These are phyloP conservation scores for Anoplolepis gracilipes DNA, from an alignment of 1,140 invertebrate species.

Conservation along the genomic window DNA sequence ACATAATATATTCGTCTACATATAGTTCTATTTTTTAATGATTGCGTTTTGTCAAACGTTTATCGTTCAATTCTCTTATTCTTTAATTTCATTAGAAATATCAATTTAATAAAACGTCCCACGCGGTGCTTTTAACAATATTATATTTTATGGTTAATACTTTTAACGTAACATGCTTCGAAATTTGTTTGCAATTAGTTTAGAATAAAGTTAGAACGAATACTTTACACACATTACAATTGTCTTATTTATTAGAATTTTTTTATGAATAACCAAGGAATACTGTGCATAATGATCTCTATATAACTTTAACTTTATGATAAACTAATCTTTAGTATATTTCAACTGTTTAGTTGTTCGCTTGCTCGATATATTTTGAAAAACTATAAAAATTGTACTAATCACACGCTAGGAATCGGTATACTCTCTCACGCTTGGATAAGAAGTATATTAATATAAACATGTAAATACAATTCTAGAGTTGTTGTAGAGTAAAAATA, in stretches of 20 bases:
- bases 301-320: slow-evolving; percentile 40
- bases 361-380: slow-evolving; percentile 47
- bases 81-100: slow-evolving; percentile 19
- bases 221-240: slow-evolving; percentile 8
- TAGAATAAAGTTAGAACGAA: slow-evolving; percentile 41
- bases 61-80: slow-evolving; percentile 14
- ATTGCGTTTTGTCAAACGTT: slow-evolving; percentile 4
- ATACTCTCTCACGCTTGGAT: slow-evolving; percentile 10
- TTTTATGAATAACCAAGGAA: slow-evolving; percentile 43
- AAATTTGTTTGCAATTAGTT: slow-evolving; percentile 40
- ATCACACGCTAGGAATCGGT: slow-evolving; percentile 31
- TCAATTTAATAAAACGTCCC: slow-evolving; percentile 25
- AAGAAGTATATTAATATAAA: slow-evolving; percentile 33
- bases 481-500: slow-evolving; percentile 44
- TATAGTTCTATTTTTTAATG: slow-evolving; percentile 5
- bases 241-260: slow-evolving; percentile 39
- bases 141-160: slow-evolving; percentile 21
- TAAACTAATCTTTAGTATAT: slow-evolving; percentile 30
- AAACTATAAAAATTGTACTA: slow-evolving; percentile 60
- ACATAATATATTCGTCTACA: slow-evolving; percentile 4
- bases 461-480: slow-evolving; percentile 38
- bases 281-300: slow-evolving; percentile 41
- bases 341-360: slow-evolving; percentile 36
- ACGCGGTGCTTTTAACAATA: slow-evolving; percentile 15
- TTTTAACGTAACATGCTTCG: slow-evolving; percentile 15